Percentiles rank a stretch among this genome's conserved stretches.
Conservation (phyloP, 2,888 invertebrate genomes). For the Hydrotaea cyrtoneurina region DNA sequence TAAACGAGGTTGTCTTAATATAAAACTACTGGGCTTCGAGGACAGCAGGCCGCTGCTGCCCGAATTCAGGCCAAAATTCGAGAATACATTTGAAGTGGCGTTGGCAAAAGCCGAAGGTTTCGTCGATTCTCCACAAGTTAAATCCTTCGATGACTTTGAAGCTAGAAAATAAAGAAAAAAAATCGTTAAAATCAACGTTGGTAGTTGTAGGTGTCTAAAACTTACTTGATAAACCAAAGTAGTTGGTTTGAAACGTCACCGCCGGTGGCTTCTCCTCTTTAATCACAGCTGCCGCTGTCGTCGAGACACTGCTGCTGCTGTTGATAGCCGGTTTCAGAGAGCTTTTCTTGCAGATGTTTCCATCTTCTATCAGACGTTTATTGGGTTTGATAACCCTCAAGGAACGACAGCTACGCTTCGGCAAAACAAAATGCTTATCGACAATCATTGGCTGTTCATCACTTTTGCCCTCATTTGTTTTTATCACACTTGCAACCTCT, state of each 20-base stretch:
- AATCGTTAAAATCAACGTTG: neutral
- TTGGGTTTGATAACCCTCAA: slow-evolving; percentile 94
- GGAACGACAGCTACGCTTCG: slow-evolving; percentile 91
- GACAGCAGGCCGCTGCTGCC: slow-evolving; percentile 19
- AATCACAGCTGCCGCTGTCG: slow-evolving; percentile 5
- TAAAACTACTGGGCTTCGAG: slow-evolving; percentile 73
- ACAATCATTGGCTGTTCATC: slow-evolving; percentile 72
- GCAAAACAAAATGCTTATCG: slow-evolving; percentile 85
- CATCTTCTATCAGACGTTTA: slow-evolving; percentile 89
- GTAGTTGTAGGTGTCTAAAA: neutral
- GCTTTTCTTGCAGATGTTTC: slow-evolving; percentile 80
- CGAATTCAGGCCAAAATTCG: slow-evolving; percentile 51
- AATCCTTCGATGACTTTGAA: slow-evolving; percentile 65
- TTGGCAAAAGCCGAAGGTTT: slow-evolving; percentile 53
- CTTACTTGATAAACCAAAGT: slow-evolving; percentile 71
- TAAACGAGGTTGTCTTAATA: slow-evolving; percentile 78
- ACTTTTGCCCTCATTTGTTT: slow-evolving; percentile 44
- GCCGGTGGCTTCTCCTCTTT: slow-evolving; percentile 43
- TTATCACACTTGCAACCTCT: neutral
- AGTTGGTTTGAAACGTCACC: slow-evolving; percentile 70
- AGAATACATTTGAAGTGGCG: slow-evolving; percentile 56
- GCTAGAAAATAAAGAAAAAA: slow-evolving; percentile 48
- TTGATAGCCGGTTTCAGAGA: slow-evolving; percentile 38
- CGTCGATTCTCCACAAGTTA: slow-evolving; percentile 23
- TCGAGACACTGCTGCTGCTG: slow-evolving; percentile 20